Evolutionary conservation across 2,113 vertebrate species (phyloP).

Genomic region (Gymnocephalus cernua): DNA sequence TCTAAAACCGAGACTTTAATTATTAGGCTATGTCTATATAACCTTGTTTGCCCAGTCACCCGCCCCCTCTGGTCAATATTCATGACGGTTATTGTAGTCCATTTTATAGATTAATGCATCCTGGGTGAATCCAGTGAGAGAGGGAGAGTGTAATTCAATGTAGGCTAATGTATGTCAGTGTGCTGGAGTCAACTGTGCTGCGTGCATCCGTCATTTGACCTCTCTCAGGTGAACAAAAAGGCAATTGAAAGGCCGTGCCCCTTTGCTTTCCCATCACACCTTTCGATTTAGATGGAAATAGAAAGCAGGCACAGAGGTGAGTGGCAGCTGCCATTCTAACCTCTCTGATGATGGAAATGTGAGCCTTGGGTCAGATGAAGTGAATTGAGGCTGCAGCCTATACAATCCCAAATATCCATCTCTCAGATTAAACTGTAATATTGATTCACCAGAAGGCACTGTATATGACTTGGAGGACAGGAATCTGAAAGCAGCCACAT

Average conservation of each 20-base stretch:
- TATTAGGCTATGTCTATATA: slow-evolving; percentile 67
- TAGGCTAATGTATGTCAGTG: slow-evolving; percentile 64
- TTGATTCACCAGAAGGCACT: slow-evolving; percentile 20
- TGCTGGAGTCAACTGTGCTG: slow-evolving; percentile 50
- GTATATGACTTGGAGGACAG: slow-evolving; percentile 11
- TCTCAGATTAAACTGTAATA: slow-evolving; percentile 18
- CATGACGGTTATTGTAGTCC: slow-evolving; percentile 67
- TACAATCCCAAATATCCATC: neutral
- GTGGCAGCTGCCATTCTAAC: slow-evolving; percentile 34
- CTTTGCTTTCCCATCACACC: slow-evolving; percentile 43
- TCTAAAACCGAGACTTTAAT: slow-evolving; percentile 46
- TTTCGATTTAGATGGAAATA: slow-evolving; percentile 41
- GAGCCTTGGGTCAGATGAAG: slow-evolving; percentile 13
- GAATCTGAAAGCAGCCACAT: slow-evolving; percentile 15
- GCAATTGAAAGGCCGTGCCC: slow-evolving; percentile 55
- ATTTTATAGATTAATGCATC: slow-evolving; percentile 70
- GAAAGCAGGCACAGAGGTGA: slow-evolving; percentile 18
- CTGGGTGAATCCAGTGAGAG: slow-evolving; percentile 38
- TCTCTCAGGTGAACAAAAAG: slow-evolving; percentile 66
- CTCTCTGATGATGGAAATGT: slow-evolving; percentile 29
- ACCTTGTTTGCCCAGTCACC: slow-evolving; percentile 70
- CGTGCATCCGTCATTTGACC: slow-evolving; percentile 66
- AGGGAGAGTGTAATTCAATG: slow-evolving; percentile 23
- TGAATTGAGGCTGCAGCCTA: neutral
- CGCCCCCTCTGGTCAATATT: slow-evolving; percentile 64